phyloP scores from a whole-genome alignment of 2,888 invertebrate species.

The Andrena minutula region DNA sequence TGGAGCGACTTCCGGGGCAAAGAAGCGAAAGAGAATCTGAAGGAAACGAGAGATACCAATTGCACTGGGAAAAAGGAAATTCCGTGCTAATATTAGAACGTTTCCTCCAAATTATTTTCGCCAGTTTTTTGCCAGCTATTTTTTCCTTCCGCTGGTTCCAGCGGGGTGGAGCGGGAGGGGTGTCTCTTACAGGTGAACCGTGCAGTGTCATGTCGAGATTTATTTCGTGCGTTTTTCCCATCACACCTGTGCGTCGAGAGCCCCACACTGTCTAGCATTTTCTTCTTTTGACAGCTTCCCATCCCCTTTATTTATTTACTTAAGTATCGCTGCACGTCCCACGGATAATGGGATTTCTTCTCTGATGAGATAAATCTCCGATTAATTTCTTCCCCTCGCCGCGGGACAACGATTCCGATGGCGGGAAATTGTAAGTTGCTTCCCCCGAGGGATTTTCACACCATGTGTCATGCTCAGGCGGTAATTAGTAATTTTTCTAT shows the following conservation, averaged over 20 bases:
- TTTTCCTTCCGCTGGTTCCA: conserved; percentile 10
- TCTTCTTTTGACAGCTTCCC: conserved; percentile 19
- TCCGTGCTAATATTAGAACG: conserved; percentile 72
- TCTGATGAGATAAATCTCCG: conserved; percentile 39
- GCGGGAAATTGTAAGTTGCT: conserved; percentile 5
- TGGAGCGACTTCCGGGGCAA: background rate
- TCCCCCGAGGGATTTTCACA: background rate
- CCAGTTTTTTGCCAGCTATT: conserved; percentile 38
- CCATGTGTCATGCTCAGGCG: background rate
- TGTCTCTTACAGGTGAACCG: conserved; percentile 57
- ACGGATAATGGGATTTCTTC: conserved; percentile 32
- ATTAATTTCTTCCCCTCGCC: conserved; percentile 27
- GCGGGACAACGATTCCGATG: conserved; percentile 10
- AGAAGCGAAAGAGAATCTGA: background rate
- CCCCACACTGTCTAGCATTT: conserved; percentile 52
- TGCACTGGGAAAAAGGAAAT: conserved; percentile 44
- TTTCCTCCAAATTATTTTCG: conserved; percentile 61
- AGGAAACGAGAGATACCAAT: background rate
- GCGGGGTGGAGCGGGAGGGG: background rate
- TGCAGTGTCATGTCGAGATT: conserved; percentile 74
- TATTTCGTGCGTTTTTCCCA: conserved; percentile 78
- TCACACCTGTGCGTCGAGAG: conserved; percentile 78
- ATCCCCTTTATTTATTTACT: conserved; percentile 40
- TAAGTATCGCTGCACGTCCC: conserved; percentile 13
- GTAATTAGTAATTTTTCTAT: conserved; percentile 17